phyloP scores from a whole-genome alignment of 2,797 vertebrate species.

The Smutsia temminckii region DNA sequence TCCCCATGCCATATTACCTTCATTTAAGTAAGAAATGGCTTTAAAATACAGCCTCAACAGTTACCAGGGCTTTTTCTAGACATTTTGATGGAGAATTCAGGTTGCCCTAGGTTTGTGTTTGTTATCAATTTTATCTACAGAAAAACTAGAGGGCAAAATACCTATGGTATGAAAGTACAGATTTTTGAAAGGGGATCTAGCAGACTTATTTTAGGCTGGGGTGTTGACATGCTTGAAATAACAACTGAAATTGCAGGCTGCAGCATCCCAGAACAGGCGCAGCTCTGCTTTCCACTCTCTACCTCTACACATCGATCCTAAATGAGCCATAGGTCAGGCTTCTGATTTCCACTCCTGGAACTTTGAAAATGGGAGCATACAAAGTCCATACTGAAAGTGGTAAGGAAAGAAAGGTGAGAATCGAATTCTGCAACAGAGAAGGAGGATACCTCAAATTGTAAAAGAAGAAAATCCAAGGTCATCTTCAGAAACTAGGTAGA shows the following conservation, averaged over 20 bases:
- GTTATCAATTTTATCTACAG: neutral
- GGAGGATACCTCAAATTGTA: neutral
- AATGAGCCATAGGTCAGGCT: neutral
- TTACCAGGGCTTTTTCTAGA: neutral
- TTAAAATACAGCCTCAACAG: neutral
- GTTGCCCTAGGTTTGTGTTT: neutral
- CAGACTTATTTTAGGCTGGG: neutral
- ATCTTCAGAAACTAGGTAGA: neutral
- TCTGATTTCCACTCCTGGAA: neutral
- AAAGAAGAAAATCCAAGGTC: constrained; percentile 1
- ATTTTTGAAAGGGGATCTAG: neutral
- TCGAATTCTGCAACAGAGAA: neutral
- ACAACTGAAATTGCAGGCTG: neutral
- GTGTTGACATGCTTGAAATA: neutral
- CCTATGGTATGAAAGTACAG: neutral
- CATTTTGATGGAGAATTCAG: neutral
- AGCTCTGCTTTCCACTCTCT: neutral
- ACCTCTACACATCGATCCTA: neutral
- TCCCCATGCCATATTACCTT: neutral
- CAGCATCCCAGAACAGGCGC: neutral
- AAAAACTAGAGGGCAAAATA: neutral
- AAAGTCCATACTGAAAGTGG: neutral
- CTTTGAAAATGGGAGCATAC: neutral
- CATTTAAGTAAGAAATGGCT: neutral
- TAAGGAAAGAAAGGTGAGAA: neutral